These are phyloP conservation scores for Budorcas taxicolor DNA, from an alignment of 2,113 vertebrate species.

Conservation along the genomic window DNA sequence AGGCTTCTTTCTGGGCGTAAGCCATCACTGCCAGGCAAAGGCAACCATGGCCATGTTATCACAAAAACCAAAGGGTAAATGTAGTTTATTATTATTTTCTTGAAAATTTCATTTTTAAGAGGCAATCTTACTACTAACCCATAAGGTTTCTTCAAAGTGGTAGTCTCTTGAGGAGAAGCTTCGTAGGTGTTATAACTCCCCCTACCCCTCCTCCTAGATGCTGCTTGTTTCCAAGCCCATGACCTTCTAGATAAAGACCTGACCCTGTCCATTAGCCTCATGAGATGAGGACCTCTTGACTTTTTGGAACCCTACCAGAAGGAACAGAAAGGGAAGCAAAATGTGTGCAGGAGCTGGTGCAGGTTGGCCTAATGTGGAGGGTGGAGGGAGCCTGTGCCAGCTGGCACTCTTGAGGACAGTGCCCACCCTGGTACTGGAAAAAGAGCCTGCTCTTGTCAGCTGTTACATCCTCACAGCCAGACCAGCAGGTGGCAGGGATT, in stretches of 20 bases:
- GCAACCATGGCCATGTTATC: not conserved
- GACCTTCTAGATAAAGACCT: not conserved
- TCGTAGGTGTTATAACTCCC: not conserved
- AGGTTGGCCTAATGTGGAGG: not conserved
- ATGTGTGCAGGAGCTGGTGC: not conserved
- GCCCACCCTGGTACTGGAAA: not conserved
- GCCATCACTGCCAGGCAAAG: not conserved
- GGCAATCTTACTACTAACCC: not conserved
- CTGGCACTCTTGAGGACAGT: not conserved
- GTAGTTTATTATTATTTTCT: not conserved
- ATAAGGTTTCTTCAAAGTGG: not conserved
- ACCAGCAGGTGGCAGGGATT: not conserved
- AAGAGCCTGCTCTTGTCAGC: not conserved
- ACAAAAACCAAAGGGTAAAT: constrained; percentile 17
- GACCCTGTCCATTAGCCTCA: not conserved
- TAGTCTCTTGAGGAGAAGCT: not conserved
- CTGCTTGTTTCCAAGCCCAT: not conserved
- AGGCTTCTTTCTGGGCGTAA: not conserved
- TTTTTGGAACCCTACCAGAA: not conserved
- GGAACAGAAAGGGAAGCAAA: not conserved
- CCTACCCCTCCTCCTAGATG: not conserved
- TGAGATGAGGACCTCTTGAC: not conserved
- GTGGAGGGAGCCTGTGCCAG: not conserved
- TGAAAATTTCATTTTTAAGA: not conserved
- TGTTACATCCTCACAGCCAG: not conserved